These are phyloP conservation scores for Phocoena sinus DNA, from an alignment of 2,113 vertebrate genomes.

Conservation along the genomic window DNA sequence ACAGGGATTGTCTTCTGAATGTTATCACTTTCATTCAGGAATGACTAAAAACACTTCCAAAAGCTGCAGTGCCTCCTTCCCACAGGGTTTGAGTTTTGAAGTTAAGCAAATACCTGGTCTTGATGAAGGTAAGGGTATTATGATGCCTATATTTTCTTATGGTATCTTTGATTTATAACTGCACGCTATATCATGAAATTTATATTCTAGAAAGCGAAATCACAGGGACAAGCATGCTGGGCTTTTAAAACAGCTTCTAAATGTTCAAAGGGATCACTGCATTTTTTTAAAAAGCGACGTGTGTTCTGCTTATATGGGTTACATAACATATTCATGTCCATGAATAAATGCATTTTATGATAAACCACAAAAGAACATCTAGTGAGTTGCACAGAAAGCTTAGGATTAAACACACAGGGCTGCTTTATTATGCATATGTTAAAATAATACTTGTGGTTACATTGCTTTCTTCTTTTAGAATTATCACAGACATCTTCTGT, in stretches of 20 bases:
- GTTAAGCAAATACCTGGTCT: background rate
- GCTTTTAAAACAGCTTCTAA: background rate
- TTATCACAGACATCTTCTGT: background rate
- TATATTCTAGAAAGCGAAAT: background rate
- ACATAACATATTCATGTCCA: fast-evolving
- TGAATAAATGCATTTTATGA: slow-evolving; percentile 34
- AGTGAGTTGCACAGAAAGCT: background rate
- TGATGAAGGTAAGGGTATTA: fast-evolving
- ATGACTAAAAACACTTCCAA: background rate
- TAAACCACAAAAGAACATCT: background rate
- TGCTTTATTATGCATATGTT: background rate
- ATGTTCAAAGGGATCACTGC: background rate
- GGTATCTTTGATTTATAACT: background rate
- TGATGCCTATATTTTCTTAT: background rate
- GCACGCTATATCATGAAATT: background rate
- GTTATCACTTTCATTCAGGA: background rate
- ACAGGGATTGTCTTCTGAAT: background rate
- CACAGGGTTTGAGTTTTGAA: background rate
- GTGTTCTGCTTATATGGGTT: background rate
- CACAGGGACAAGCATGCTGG: background rate
- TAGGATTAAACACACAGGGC: background rate
- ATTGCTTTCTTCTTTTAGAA: background rate
- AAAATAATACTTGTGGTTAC: background rate
- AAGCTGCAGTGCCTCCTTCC: background rate
- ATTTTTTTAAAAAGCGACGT: background rate